Evolutionary conservation across 2,888 invertebrate species (phyloP), one percentile per base, ranked within the genome.

Genomic region (Ochropleura plecta): DNA sequence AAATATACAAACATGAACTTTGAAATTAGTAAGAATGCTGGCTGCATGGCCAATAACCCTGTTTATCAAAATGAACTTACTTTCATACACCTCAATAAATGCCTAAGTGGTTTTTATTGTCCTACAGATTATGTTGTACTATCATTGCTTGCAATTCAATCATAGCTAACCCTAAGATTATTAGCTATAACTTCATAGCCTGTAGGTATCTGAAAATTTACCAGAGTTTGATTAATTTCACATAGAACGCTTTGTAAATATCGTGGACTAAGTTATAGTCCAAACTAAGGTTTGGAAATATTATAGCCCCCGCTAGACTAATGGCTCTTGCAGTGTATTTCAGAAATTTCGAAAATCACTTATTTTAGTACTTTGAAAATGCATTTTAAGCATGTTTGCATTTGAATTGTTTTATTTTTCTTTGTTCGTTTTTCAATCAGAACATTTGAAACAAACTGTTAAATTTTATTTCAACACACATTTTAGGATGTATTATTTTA

Each of bases 401-500:
- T 51, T 63, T 16, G 3, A 71, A 20, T 40, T 20, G 0, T 16
- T 51, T 40, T 5, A 30, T 9, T 16, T 14, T 16, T 12, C 40
- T 16, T 7, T 18, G 5, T 42, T 44, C 0, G 10, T 10, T 40
- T 78, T 68, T 46, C 14, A 49, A 3, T 59, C 3, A 46, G 46
- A 72, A 40, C 48, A 42, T 10, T 20, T 16, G 16, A 69, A 68
- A 51, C 40, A 46, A 59, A 78, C 49, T 49, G 55, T 16, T 63
- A 57, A 77, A 44, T 78, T 59, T 64, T 71, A 49, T 82, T 80
- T 55, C 83, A 59, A 49, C 83, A 82, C 40, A 16, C 18, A n/a
- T 65, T 64, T 79, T 51, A 10, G 49, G 44, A 49, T 67, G 48
- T 44, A 67, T 53, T 44, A 51, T 71, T 82, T 65, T 64, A 68